These are phyloP conservation scores for Dione juno DNA, from an alignment of 2,888 invertebrate genomes.

Conservation along the genomic window DNA sequence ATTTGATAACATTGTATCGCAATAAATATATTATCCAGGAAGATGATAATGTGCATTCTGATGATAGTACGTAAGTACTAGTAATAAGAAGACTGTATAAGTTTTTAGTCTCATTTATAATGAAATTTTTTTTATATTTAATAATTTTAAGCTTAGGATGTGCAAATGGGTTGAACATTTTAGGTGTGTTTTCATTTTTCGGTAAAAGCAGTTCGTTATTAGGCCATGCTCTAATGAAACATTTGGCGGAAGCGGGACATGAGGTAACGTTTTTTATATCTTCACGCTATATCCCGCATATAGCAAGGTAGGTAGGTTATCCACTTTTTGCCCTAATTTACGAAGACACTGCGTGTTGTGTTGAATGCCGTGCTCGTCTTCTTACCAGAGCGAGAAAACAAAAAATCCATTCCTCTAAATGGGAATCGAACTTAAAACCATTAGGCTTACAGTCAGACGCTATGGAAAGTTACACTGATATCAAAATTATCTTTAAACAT, in stretches of 20 bases:
- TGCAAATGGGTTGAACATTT: conserved; percentile 13
- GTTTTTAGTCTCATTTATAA: background rate
- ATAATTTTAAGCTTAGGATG: background rate
- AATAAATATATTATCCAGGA: background rate
- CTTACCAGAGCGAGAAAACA: too few relatives aligned
- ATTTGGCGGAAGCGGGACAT: conserved; percentile 24
- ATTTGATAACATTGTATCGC: conserved; percentile 1
- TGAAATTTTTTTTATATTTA: conserved; percentile 11
- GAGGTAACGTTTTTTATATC: background rate
- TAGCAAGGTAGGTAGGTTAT: too few relatives aligned
- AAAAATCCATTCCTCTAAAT: too few relatives aligned
- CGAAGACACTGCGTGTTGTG: too few relatives aligned
- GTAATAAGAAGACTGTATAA: too few relatives aligned
- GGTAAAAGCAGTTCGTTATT: conserved; percentile 20
- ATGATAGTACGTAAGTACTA: background rate
- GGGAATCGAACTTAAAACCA: too few relatives aligned
- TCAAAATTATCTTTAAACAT: background rate
- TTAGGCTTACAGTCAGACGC: too few relatives aligned
- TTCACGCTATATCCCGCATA: too few relatives aligned
- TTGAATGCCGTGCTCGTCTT: too few relatives aligned
- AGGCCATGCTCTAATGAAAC: conserved; percentile 17
- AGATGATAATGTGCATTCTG: background rate
- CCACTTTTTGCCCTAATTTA: too few relatives aligned
- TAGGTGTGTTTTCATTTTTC: background rate
- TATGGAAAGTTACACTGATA: background rate